Conservation (phyloP, 2,113 vertebrate genomes). For the Pseudorectes ferrugineus region DNA sequence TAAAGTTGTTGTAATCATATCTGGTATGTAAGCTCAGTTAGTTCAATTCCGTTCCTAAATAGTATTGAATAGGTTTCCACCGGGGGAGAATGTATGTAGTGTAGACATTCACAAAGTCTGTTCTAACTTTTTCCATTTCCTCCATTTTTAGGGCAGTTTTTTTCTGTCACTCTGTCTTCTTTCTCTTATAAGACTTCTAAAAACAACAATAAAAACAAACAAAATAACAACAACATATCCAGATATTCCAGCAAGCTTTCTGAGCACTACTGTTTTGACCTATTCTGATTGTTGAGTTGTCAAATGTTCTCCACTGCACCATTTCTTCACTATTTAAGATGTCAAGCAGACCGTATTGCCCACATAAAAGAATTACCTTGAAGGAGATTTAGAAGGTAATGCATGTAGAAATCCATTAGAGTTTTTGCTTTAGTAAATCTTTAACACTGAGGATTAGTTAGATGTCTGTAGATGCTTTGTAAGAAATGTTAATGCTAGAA, state of each 20-base stretch:
- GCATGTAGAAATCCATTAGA: neutral
- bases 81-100: neutral
- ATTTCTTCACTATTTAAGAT: neutral
- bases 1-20: neutral
- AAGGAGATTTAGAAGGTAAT: neutral
- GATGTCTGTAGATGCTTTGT: neutral
- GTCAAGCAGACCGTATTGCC: neutral
- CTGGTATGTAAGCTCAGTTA: neutral
- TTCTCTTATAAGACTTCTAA: neutral
- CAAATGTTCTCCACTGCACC: neutral
- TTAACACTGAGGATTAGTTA: neutral
- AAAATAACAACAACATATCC: neutral
- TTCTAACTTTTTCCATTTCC: neutral
- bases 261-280: neutral
- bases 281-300: neutral
- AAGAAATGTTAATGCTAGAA: neutral
- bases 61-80: neutral
- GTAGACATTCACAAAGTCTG: neutral
- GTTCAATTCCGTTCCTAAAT: neutral
- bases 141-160: neutral
- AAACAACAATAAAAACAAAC: neutral
- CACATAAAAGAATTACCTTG: neutral
- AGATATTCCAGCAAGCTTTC: neutral
- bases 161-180: neutral
- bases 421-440: neutral